Evolutionary conservation across 2,113 vertebrate species (phyloP), one percentile per base, ranked within the genome.

Genomic region (Anoura caudifer): DNA sequence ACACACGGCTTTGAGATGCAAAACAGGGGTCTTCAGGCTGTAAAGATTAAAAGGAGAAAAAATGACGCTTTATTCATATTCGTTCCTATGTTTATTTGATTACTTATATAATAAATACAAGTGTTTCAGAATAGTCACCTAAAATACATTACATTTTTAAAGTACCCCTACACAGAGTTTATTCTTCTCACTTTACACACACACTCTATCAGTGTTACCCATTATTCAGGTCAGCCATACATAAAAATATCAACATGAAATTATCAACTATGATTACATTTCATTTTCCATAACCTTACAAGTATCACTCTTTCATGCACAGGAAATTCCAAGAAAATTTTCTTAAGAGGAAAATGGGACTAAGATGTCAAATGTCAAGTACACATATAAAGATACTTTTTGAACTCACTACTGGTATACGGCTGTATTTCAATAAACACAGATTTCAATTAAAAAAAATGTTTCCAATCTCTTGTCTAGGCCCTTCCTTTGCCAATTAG

Each of bases 11-110:
- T 98, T 99, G 99, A 95, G 99, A 99, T 1, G 99, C 99, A 98
- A 99, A 99, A 98, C 97, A 97, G 88, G 99, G 98, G 97, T 99
- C 99, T 59, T 99, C 99, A 0, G 99, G 98, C 99, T 99, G 97
- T 33, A 91, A 91, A 93, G 77, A 96, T 88, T 0, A 73, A 77
- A 80, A 90, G 43, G 3, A 95, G 38, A 93, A 87, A 54, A 77
- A 93, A 69, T 43, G 16, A 12, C 45, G 26, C 41, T 91, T 83
- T 63, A 96, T 80, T 94, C 7, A 38, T 41, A 87, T 41, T 77
- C 56, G 59, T 94, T 76, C 19, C 38, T 81, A 81, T 50, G 38
- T 15, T 88, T 61, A 63, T 43, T 38, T 92, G 26, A 38, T 75
- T 83, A 41, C 7, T 87, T 82, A n/a, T 75, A 65, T n/a, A 92